Evolutionary conservation across 2,888 invertebrate species (phyloP).

Genomic region (Agriopis leucophaearia): DNA sequence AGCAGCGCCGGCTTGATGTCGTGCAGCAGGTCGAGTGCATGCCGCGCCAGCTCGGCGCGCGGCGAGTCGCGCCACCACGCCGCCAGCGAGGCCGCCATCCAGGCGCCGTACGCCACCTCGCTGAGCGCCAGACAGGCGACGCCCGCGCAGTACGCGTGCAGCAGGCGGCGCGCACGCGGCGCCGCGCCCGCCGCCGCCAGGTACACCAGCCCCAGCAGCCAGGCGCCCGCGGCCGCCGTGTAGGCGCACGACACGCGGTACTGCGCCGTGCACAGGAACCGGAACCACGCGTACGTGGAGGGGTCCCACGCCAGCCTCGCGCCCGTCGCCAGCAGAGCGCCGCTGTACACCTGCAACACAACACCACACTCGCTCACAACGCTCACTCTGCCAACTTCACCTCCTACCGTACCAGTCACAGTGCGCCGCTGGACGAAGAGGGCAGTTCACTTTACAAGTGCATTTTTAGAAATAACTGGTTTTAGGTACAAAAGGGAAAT

Average conservation of each 20-base stretch:
- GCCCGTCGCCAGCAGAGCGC: slow-evolving; percentile 82
- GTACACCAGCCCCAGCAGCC: slow-evolving; percentile 78
- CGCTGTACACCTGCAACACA: slow-evolving; percentile 77
- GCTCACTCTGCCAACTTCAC: too few relatives aligned
- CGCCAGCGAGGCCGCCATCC: slow-evolving; percentile 78
- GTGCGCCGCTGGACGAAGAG: too few relatives aligned
- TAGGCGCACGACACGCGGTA: slow-evolving; percentile 79
- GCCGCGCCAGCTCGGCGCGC: slow-evolving; percentile 79
- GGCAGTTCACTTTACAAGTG: too few relatives aligned
- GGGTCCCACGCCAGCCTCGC: slow-evolving; percentile 84
- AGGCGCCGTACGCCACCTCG: slow-evolving; percentile 80
- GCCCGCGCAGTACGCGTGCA: slow-evolving; percentile 70
- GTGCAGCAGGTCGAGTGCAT: slow-evolving; percentile 76
- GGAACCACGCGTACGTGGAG: slow-evolving; percentile 83
- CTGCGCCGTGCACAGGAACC: slow-evolving; percentile 81
- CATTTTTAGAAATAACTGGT: too few relatives aligned
- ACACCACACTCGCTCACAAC: background rate
- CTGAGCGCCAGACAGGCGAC: slow-evolving; percentile 73
- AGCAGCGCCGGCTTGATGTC: slow-evolving; percentile 81
- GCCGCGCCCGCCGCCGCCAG: slow-evolving; percentile 68
- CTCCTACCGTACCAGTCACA: too few relatives aligned
- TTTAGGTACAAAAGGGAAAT: too few relatives aligned
- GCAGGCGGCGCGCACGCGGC: slow-evolving; percentile 50
- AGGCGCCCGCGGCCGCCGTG: slow-evolving; percentile 76
- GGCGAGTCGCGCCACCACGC: slow-evolving; percentile 79